Percentiles rank a stretch among this genome's conserved stretches.
These are phyloP conservation scores for Imbricaverruca yamaguchii DNA, from an alignment of 2,888 invertebrate genomes.

Conservation along the genomic window DNA sequence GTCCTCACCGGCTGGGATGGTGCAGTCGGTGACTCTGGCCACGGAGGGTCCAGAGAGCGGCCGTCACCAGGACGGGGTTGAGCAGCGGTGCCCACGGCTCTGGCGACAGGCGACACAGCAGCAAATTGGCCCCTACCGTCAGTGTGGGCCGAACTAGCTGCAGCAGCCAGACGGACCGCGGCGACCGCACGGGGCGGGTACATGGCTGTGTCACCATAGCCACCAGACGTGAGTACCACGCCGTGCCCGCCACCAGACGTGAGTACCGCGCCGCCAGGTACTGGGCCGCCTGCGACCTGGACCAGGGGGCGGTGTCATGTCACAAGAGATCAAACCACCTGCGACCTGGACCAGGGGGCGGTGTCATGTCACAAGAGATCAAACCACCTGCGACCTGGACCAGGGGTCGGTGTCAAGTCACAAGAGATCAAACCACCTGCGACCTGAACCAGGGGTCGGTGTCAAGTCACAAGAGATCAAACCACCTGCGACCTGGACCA, in stretches of 20 bases:
- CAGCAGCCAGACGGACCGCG: background rate
- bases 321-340: too few species aligned
- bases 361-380: too few species aligned
- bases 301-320: too few species aligned
- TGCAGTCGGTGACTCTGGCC: slow-evolving; percentile 5
- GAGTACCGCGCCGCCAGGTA: background rate
- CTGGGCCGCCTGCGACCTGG: background rate
- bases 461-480: too few species aligned
- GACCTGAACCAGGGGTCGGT: too few species aligned
- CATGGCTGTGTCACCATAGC: background rate
- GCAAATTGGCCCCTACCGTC: background rate
- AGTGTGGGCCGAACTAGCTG: background rate
- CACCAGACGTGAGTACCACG: background rate
- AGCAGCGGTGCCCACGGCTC: background rate
- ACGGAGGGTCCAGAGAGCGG: background rate
- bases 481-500: too few species aligned
- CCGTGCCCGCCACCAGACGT: background rate
- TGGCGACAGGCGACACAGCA: background rate
- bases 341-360: too few species aligned
- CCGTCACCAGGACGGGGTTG: background rate
- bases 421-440: too few species aligned
- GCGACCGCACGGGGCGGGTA: background rate
- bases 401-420: too few species aligned
- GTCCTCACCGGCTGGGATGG: slow-evolving; percentile 11
- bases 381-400: too few species aligned